These are phyloP conservation scores for Anthopleura xanthogrammica DNA, from an alignment of 92 coral and sea anemone genomes.

Conservation along the genomic window DNA sequence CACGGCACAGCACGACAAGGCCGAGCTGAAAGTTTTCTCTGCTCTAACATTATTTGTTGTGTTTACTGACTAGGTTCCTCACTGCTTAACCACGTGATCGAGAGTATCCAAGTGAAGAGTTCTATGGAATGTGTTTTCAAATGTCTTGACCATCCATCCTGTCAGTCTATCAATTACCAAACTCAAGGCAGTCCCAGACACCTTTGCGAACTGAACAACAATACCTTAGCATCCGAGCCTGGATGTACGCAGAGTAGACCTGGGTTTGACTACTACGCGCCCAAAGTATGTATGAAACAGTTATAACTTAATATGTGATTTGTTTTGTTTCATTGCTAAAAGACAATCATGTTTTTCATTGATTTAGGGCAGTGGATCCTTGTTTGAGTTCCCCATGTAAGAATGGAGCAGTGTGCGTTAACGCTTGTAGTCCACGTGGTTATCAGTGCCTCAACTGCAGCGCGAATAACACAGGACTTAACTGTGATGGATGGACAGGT, in stretches of 20 bases:
- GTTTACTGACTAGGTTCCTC: background rate
- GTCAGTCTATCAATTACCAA: constrained; percentile 16
- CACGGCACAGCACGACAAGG: too few relatives aligned
- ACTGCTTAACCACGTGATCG: background rate
- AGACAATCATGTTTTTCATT: background rate
- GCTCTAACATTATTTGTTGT: too few relatives aligned
- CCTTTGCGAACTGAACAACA: constrained; percentile 12
- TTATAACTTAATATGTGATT: background rate
- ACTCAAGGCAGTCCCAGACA: constrained; percentile 8
- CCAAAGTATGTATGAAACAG: background rate
- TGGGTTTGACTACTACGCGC: background rate
- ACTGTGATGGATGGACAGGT: constrained; percentile 21
- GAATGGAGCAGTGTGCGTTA: constrained; percentile 11
- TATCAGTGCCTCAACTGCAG: constrained; percentile 9
- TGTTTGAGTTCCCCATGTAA: constrained; percentile 1
- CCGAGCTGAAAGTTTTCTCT: too few relatives aligned
- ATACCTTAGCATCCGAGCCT: constrained; percentile 4
- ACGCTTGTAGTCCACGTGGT: background rate
- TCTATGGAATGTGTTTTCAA: background rate
- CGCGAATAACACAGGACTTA: background rate
- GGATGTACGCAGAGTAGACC: background rate
- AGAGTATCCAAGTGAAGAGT: constrained; percentile 4
- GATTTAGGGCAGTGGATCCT: background rate
- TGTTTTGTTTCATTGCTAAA: background rate
- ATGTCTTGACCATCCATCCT: background rate